Evolutionary conservation across 2,888 invertebrate species (phyloP).

Genomic region (Pristionchus arcanus): DNA sequence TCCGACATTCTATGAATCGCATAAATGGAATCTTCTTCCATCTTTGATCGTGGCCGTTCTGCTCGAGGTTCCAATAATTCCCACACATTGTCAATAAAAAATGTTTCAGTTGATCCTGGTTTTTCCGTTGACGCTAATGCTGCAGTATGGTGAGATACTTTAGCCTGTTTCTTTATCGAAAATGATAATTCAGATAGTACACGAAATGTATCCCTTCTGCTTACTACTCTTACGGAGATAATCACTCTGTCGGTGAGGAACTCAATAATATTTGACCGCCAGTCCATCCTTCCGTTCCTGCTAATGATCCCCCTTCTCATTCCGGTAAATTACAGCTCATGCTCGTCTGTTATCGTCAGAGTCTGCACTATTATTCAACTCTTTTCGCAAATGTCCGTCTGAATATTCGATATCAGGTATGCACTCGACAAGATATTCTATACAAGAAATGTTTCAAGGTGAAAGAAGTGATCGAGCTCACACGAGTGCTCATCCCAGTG

Average conservation of each 20-base stretch:
- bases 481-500: constrained; percentile 33
- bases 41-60: background rate
- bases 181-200: background rate
- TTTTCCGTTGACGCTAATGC: background rate
- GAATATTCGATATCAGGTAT: background rate
- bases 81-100: background rate
- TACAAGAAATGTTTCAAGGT: background rate
- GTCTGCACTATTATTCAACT: constrained; percentile 22
- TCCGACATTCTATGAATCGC: constrained; percentile 22
- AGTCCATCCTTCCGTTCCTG: too few species aligned
- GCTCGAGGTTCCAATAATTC: background rate
- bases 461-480: constrained; percentile 27
- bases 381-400: background rate
- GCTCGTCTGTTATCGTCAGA: constrained; percentile 14
- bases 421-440: too few species aligned
- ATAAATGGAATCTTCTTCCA: constrained; percentile 7
- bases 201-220: background rate
- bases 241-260: constrained; percentile 19
- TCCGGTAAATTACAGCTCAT: background rate
- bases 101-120: background rate
- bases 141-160: background rate
- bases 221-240: background rate
- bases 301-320: background rate
- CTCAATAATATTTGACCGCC: background rate
- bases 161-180: background rate